Evolutionary conservation across 2,888 invertebrate species (phyloP), one percentile per base, ranked within the genome.

Genomic region (Apocheima hispidaria): DNA sequence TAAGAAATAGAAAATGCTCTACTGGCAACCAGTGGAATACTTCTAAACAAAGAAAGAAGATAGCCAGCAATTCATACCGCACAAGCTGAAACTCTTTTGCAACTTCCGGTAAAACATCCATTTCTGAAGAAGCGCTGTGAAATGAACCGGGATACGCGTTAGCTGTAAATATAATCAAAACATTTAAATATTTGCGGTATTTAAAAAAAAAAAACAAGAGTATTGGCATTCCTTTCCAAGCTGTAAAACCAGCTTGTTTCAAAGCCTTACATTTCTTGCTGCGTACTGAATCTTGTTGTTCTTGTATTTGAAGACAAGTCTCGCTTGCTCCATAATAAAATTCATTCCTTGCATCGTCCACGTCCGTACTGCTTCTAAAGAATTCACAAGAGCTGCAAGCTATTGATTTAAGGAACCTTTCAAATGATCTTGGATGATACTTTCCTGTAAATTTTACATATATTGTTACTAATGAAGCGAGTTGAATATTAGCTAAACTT

Each of bases 321-420:
- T 46, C 20, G 4, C 20, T 33, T 0, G n/a, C 18, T n/a, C 10
- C n/a, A 18, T 26, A 33, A 33, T 18, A 21, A 2, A 30, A 16
- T 4, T 20, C n/a, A 2, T 33, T 14, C 20, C 0, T n/a, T 30
- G 16, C 20, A 10, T 21, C 10, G 21, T 43, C 10, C 9, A 4
- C 14, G 4, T 54, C n/a, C 12, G 18, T 7, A 46, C 1, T 18
- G 26, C n/a, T 33, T 23, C 14, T 18, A 10, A 41, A 12, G 9
- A 12, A 20, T 21, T 52, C 38, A 14, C 28, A 33, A 30, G 56
- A 56, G 18, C 57, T 56, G 16, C 23, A 14, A 30, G 43, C 4
- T 9, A 52, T 35, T 21, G 33, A 57, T 51, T 58, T 65, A 20
- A 65, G 38, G 49, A 59, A 55, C 52, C 48, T 61, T 23, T 56